A percentile compares a stretch with the other conserved stretches of the same genome.
phyloP scores from a whole-genome alignment of 53 echinoderm and acorn worm genomes.

The Arbacia lixula region DNA sequence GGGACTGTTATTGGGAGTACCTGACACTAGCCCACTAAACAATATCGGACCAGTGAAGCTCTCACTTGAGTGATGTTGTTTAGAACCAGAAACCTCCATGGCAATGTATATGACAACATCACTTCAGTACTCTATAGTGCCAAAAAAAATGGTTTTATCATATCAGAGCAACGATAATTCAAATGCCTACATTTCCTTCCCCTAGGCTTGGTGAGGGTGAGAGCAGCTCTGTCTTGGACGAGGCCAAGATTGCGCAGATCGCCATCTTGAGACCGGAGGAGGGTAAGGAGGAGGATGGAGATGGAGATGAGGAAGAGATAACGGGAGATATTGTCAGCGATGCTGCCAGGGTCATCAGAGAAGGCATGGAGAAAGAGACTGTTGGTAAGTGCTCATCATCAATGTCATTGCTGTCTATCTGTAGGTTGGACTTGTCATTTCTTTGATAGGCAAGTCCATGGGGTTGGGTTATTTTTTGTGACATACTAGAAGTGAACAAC shows the following conservation, averaged over 20 bases:
- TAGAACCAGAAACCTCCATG: too few species aligned
- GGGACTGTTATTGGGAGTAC: too few species aligned
- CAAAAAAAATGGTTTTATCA: too few species aligned
- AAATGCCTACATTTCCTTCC: too few species aligned
- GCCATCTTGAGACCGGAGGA: background rate
- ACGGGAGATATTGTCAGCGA: slow-evolving; percentile 41
- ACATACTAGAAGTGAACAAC: too few species aligned
- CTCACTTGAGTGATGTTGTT: too few species aligned
- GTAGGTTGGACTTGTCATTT: background rate
- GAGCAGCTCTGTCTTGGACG: background rate
- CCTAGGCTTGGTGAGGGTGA: slow-evolving; percentile 5
- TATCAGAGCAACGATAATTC: too few species aligned
- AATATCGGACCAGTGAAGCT: too few species aligned
- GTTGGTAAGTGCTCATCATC: background rate
- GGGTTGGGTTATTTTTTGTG: background rate
- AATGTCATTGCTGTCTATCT: too few species aligned
- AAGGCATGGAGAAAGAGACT: slow-evolving; percentile 36
- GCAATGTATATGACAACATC: too few species aligned
- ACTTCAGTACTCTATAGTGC: too few species aligned
- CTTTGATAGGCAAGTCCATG: background rate
- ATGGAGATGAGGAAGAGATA: background rate
- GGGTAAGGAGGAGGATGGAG: background rate
- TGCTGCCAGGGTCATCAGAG: slow-evolving; percentile 42
- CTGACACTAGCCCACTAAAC: too few species aligned
- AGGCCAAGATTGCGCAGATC: background rate